phyloP scores from a whole-genome alignment of 2,888 invertebrate genomes.

The Leptogaster cylindrica region DNA sequence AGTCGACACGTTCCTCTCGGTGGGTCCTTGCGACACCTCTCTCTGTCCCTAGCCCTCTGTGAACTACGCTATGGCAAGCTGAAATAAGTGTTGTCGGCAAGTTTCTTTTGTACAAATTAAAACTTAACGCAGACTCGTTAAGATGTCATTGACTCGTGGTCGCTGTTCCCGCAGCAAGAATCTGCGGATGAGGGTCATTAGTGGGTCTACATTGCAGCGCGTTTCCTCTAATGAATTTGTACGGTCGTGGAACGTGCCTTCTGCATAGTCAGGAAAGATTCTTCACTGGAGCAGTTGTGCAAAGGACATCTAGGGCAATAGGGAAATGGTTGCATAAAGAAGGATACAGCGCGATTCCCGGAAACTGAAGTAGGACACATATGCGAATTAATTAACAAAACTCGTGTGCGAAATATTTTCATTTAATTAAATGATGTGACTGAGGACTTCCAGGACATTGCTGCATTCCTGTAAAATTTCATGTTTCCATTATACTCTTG shows the following conservation, averaged over 20 bases:
- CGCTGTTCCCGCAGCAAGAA: conserved; percentile 3
- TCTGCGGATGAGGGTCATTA: conserved; percentile 25
- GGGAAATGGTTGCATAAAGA: background rate
- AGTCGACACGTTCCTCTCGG: too few relatives aligned
- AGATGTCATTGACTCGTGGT: conserved; percentile 32
- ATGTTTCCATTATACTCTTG: background rate
- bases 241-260: background rate
- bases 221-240: conserved; percentile 25
- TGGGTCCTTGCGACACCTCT: too few relatives aligned
- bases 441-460: background rate
- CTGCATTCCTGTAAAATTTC: background rate
- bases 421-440: conserved; percentile 22
- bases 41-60: too few relatives aligned
- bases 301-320: background rate
- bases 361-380: background rate
- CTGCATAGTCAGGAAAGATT: background rate
- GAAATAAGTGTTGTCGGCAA: conserved; percentile 17
- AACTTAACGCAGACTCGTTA: conserved; percentile 34
- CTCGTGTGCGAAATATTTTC: conserved; percentile 27
- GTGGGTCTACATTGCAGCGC: background rate
- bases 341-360: background rate
- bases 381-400: conserved; percentile 21
- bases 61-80: too few relatives aligned
- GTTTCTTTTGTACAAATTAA: conserved; percentile 30
- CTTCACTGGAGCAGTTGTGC: background rate